A percentile compares a stretch with the other conserved stretches of the same genome.
These are phyloP conservation scores for Laupala kohalensis DNA, from an alignment of 1,140 invertebrate genomes.

Conservation along the genomic window DNA sequence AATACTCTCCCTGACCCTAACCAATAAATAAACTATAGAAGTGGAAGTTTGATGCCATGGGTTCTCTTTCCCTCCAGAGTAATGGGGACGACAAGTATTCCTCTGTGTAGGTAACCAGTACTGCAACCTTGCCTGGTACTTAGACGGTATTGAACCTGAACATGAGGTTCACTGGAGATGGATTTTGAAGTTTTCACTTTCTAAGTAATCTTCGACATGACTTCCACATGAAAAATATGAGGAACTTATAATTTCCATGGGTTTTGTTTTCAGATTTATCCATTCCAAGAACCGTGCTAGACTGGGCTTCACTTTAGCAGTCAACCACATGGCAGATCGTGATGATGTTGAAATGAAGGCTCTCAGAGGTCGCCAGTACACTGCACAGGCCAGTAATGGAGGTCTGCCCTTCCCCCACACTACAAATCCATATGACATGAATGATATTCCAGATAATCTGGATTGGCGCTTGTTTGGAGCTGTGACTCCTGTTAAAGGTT, in stretches of 20 bases:
- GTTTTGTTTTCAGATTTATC: conserved; percentile 47
- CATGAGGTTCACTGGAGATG: too few species aligned
- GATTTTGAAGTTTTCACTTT: too few species aligned
- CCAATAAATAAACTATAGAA: too few species aligned
- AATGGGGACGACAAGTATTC: too few species aligned
- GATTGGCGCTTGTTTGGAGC: conserved; percentile 89
- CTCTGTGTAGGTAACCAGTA: too few species aligned
- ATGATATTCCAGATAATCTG: conserved; percentile 46
- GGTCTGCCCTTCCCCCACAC: conserved; percentile 65
- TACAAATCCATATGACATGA: conserved; percentile 24
- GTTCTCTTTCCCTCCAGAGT: too few species aligned
- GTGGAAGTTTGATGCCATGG: too few species aligned
- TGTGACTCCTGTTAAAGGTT: conserved; percentile 86
- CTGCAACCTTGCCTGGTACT: too few species aligned
- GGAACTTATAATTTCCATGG: conserved; percentile 8
- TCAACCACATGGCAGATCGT: conserved; percentile 84
- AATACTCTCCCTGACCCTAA: too few species aligned
- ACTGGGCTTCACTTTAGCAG: conserved; percentile 53
- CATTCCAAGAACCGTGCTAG: conserved; percentile 71
- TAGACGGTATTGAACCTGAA: too few species aligned
- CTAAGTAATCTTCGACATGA: too few species aligned
- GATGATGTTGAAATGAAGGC: conserved; percentile 62
- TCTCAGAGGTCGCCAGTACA: conserved; percentile 58
- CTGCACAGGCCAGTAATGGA: conserved; percentile 48
- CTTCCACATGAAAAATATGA: too few species aligned